Evolutionary conservation across 2,797 vertebrate species (phyloP), one percentile per base, ranked within the genome.

Genomic region (Phylloscopus collybita): DNA sequence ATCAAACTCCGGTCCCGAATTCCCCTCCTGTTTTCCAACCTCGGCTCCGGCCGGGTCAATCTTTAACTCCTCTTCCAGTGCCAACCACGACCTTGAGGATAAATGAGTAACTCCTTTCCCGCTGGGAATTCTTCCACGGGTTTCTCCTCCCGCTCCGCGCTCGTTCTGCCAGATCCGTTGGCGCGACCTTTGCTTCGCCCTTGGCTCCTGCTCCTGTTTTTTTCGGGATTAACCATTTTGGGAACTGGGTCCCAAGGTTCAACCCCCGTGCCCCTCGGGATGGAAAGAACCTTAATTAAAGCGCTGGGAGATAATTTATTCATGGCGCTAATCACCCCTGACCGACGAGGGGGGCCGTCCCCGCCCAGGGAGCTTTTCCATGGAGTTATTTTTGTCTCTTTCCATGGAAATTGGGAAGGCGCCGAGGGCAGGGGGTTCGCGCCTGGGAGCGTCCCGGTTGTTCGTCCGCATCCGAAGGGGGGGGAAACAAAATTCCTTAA

Each of bases 21-120:
- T 10, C 61, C 32, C 57, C 16, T 80, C 32, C 47, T 54, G 56
- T 59, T 66, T 88, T 82, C 44, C 84, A 86, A 3, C 32, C 72
- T 25, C 3, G 29, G 40, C 56, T 64, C 13, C 1, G 32, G 8
- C 38, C 13, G 38, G 88, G 82, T 96, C 92, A 95, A 88, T 96
- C 82, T 93, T 96, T 95, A 97, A 95, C 92, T 66, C 81, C 72
- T 86, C 53, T 89, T 36, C 50, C 79, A 36, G 56, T 11, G 71
- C 84, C 81, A 93, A 0, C 17, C 64, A 38, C 3, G 69, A 88
- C 80, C 79, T 90, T 65, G 22, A 36, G 80, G 32, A 86, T 90
- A 36, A 94, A 96, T 93, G 75, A 95, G 14, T 96, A 93, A 96
- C 95, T 94, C 42, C 45, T 32, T 47, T 91, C 91, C 81, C 19